phyloP scores from a whole-genome alignment of 2,113 vertebrate species.

The Lanius ludovicianus region DNA sequence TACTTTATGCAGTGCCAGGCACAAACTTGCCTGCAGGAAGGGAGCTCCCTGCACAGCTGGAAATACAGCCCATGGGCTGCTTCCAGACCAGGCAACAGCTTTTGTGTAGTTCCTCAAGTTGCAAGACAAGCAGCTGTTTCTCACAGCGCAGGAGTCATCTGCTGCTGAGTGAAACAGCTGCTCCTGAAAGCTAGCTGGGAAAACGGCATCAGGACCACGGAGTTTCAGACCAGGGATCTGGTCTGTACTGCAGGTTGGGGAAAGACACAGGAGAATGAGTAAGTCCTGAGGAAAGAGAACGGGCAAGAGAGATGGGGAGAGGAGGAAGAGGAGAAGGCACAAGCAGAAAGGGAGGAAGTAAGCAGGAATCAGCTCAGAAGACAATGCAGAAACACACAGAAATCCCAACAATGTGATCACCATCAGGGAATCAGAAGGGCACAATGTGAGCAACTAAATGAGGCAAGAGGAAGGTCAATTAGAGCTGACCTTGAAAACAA shows the following conservation, averaged over 20 bases:
- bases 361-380: not conserved
- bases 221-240: not conserved
- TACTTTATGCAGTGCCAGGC: not conserved
- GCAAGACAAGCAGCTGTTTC: not conserved
- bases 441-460: not conserved
- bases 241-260: not conserved
- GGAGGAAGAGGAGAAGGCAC: not conserved
- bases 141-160: not conserved
- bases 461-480: not conserved
- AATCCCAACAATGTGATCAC: not conserved
- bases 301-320: not conserved
- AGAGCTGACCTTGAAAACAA: not conserved
- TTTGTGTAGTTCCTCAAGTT: not conserved
- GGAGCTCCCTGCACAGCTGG: not conserved
- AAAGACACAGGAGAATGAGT: not conserved
- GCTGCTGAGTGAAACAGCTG: not conserved
- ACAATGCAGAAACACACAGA: not conserved
- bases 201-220: not conserved
- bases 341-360: not conserved
- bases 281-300: not conserved
- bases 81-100: not conserved
- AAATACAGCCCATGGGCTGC: not conserved
- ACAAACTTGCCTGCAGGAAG: not conserved
- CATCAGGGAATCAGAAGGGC: not conserved
- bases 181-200: not conserved